Conservation (phyloP, 1,140 invertebrate species). For the Nebria ingens region DNA sequence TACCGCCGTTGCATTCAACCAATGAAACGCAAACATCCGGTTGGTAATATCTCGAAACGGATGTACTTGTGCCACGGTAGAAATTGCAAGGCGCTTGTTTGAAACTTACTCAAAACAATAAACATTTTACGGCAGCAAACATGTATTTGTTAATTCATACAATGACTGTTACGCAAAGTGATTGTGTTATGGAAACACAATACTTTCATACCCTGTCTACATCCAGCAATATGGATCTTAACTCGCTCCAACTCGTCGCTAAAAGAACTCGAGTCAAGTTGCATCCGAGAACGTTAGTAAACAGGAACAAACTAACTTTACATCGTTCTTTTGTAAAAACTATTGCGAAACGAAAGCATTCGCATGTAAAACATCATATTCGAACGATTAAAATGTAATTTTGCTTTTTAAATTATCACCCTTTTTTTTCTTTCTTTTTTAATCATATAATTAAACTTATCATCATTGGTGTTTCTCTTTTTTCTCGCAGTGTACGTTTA, state of each 20-base stretch:
- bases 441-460: too few species aligned
- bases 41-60: slow-evolving; percentile 10
- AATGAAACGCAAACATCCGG: slow-evolving; percentile 25
- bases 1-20: slow-evolving; percentile 20
- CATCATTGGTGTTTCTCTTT: too few species aligned
- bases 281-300: slow-evolving; percentile 17
- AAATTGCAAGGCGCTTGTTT: slow-evolving; percentile 26
- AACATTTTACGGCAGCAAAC: background rate
- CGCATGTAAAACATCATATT: slow-evolving; percentile 29
- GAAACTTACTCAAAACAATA: slow-evolving; percentile 14
- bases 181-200: slow-evolving; percentile 29
- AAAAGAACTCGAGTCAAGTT: slow-evolving; percentile 24
- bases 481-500: too few species aligned
- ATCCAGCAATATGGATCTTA: slow-evolving; percentile 13
- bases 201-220: slow-evolving; percentile 26
- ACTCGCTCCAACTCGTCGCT: slow-evolving; percentile 22
- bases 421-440: too few species aligned
- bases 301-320: slow-evolving; percentile 19
- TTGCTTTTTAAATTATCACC: too few species aligned
- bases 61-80: slow-evolving; percentile 27
- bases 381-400: slow-evolving; percentile 30
- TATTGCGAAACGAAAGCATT: slow-evolving; percentile 25
- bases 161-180: slow-evolving; percentile 30
- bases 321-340: slow-evolving; percentile 18
- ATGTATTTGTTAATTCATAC: slow-evolving; percentile 31